Evolutionary conservation across 2,113 vertebrate genomes (phyloP), one percentile per base, ranked within the genome.

Genomic region (Lophotis ruficrista): DNA sequence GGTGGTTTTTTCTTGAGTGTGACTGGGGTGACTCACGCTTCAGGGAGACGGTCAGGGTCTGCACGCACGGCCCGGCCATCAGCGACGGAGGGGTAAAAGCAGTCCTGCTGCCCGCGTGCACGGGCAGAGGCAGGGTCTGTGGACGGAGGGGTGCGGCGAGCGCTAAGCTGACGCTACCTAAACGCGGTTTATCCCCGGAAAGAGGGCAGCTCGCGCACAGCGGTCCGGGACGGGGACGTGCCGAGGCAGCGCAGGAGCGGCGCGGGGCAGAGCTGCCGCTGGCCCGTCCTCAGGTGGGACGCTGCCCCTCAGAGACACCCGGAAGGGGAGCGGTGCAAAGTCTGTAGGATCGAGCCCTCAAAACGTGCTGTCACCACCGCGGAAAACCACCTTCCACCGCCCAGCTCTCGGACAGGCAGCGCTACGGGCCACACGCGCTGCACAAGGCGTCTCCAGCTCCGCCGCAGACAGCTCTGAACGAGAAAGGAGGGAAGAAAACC

Each of bases 181-280:
- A 20, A 15, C 41, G 41, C 41, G 8, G 8, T 13, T 10, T 23
- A 31, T 12, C 12, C 66, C 24, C 17, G 45, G 38, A 21, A 64
- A 35, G 10, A 84, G n/a, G 20, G 28, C 28, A 41, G 27, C 12
- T 77, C 23, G 5, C 6, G 33, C 14, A 19, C n/a, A 4, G 10
- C 9, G n/a, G 21, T 48, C 45, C 53, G 45, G 9, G 28, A 27
- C 2, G 18, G 69, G 27, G 31, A n/a, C 0, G 0, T 71, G 45
- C 35, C 28, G 22, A 45, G n/a, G 31, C n/a, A 43, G 54, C 4
- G 7, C 28, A 61, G 35, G 10, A 56, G 69, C 21, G 11, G 56
- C 1, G 0, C 13, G 31, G 69, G 30, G 28, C 60, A 83, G 48
- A 53, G 27, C 3, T 35, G 35, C 43, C 3, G 4, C 8, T 31